phyloP scores from a whole-genome alignment of 2,797 vertebrate species.

The Sarcoramphus papa region DNA sequence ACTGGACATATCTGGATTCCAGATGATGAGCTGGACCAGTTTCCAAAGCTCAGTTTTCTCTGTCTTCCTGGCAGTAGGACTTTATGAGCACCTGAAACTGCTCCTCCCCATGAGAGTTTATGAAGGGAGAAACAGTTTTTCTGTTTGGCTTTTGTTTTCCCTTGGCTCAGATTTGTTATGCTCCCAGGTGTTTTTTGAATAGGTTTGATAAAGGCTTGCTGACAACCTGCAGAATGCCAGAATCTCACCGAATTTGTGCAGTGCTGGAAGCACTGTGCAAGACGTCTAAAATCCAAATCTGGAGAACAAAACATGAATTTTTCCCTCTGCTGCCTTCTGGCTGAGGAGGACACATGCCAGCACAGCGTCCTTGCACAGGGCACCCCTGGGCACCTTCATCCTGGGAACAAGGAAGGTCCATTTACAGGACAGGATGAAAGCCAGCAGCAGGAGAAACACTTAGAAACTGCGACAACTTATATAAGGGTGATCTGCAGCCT shows the following conservation, averaged over 20 bases:
- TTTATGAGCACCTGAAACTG: background rate
- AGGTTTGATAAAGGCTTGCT: background rate
- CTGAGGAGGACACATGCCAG: rapidly evolving
- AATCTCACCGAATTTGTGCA: background rate
- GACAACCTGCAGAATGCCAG: background rate
- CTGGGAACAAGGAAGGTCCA: background rate
- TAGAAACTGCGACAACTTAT: background rate
- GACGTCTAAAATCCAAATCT: background rate
- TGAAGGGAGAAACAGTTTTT: background rate
- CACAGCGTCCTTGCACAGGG: background rate
- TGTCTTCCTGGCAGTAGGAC: background rate
- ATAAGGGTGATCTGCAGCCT: background rate
- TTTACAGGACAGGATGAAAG: background rate
- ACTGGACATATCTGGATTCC: background rate
- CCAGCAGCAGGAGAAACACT: background rate
- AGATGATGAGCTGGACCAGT: background rate
- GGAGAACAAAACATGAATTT: background rate
- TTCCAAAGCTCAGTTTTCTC: background rate
- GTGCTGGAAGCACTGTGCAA: background rate
- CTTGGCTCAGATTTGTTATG: background rate
- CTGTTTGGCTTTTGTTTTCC: background rate
- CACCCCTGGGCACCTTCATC: background rate
- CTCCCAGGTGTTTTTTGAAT: background rate
- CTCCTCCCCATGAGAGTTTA: background rate
- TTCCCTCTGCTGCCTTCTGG: background rate